These are phyloP conservation scores for Hypocryptadius cinnamomeus DNA, from an alignment of 2,113 vertebrate species.

Conservation along the genomic window DNA sequence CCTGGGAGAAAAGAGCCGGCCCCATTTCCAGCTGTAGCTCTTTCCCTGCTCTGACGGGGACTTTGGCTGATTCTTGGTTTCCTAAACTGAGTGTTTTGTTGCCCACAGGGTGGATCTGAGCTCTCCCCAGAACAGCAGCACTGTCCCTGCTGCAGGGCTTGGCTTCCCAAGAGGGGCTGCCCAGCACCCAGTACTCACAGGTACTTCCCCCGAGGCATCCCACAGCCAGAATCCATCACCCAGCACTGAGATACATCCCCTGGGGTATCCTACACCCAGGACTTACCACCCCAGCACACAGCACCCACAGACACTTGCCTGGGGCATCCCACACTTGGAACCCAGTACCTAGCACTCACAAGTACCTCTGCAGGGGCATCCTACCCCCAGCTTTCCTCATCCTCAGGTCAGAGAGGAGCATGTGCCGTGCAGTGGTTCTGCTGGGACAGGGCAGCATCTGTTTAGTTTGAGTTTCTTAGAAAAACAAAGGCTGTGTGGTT, in stretches of 20 bases:
- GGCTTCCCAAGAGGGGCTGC: neutral
- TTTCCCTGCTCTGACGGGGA: neutral
- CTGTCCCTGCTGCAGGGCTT: neutral
- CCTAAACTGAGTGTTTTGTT: neutral
- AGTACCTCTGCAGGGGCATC: neutral
- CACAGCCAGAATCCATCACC: neutral
- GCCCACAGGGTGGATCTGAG: neutral
- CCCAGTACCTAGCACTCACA: too few species aligned
- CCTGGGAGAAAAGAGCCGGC: neutral
- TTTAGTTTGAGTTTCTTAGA: neutral
- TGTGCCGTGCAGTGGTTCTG: neutral
- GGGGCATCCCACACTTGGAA: neutral
- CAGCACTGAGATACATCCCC: neutral
- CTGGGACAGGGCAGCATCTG: neutral
- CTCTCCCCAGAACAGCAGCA: neutral
- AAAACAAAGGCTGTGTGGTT: neutral
- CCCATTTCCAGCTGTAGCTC: neutral
- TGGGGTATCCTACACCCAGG: neutral
- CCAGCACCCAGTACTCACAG: neutral
- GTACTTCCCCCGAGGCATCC: neutral
- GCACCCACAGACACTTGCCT: neutral
- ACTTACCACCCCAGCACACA: neutral
- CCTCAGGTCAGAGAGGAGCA: neutral
- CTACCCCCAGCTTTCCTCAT: neutral
- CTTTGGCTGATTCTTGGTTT: neutral